These are phyloP conservation scores for Gymnoscopelus microlampas DNA, from an alignment of 2,797 vertebrate genomes.

Conservation along the genomic window DNA sequence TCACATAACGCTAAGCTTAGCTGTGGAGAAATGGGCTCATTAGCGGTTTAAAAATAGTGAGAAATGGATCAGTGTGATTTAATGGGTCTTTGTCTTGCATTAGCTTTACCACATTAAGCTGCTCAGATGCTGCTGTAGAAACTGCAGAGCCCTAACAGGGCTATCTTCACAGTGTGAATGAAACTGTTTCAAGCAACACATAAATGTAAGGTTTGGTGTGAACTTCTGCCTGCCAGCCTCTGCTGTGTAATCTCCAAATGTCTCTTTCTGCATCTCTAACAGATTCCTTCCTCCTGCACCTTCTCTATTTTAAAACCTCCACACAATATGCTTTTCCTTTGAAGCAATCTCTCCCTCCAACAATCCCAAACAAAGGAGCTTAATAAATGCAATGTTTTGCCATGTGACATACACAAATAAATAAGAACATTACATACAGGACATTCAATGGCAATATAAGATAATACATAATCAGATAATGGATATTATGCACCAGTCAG, in stretches of 20 bases:
- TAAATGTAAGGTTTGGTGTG: constrained; percentile 24
- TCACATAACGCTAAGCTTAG: no score
- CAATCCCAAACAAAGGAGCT: no score
- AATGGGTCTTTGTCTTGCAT: constrained; percentile 9
- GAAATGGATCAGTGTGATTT: constrained; percentile 17
- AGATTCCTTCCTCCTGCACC: not conserved
- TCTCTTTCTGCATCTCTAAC: not conserved
- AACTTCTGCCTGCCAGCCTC: constrained; percentile 20
- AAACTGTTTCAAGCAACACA: constrained; percentile 30
- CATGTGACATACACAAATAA: not conserved
- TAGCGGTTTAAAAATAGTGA: constrained; percentile 30
- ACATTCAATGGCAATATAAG: no score
- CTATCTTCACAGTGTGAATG: constrained; percentile 19
- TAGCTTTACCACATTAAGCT: constrained; percentile 4
- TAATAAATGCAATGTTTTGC: not conserved
- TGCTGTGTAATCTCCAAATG: not conserved
- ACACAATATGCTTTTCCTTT: not conserved
- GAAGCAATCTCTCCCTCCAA: no score
- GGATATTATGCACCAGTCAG: no score
- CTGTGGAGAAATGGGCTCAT: constrained; percentile 18
- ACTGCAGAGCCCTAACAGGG: constrained; percentile 14
- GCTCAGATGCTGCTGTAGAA: not conserved
- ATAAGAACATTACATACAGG: no score
- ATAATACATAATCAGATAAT: no score
- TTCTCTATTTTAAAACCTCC: not conserved